phyloP scores from a whole-genome alignment of 2,797 vertebrate species.

The Sciurus carolinensis region DNA sequence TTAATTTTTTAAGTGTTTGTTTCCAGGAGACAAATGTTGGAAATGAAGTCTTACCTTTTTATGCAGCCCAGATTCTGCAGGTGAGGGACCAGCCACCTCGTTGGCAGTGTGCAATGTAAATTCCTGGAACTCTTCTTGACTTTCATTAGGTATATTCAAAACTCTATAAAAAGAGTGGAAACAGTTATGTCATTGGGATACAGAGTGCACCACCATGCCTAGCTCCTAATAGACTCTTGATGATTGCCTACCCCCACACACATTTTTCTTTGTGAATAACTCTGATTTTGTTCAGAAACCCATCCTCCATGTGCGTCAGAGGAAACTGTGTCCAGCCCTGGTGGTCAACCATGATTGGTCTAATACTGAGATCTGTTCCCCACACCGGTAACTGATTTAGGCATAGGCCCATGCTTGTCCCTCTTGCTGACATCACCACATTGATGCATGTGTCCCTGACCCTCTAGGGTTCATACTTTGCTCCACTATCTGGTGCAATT shows the following conservation, averaged over 20 bases:
- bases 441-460: neutral
- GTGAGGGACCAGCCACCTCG: slow-evolving; percentile 77
- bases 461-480: neutral
- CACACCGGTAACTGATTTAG: neutral
- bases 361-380: neutral
- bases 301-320: neutral
- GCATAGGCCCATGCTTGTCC: neutral
- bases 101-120: neutral
- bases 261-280: slow-evolving; percentile 25
- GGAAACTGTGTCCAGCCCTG: neutral
- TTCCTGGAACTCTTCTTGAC: slow-evolving; percentile 72
- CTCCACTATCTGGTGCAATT: neutral
- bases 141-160: slow-evolving; percentile 75
- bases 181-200: neutral
- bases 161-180: slow-evolving; percentile 84
- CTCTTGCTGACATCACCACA: neutral
- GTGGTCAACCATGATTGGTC: neutral
- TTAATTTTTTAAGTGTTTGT: slow-evolving; percentile 55
- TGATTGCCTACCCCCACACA: neutral
- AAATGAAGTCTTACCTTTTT: slow-evolving; percentile 87
- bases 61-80: slow-evolving; percentile 82
- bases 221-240: neutral
- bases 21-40: slow-evolving; percentile 65
- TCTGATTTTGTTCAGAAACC: neutral
- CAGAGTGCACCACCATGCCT: too few species aligned